These are phyloP conservation scores for Pocota personata DNA, from an alignment of 2,888 invertebrate genomes.

Conservation along the genomic window DNA sequence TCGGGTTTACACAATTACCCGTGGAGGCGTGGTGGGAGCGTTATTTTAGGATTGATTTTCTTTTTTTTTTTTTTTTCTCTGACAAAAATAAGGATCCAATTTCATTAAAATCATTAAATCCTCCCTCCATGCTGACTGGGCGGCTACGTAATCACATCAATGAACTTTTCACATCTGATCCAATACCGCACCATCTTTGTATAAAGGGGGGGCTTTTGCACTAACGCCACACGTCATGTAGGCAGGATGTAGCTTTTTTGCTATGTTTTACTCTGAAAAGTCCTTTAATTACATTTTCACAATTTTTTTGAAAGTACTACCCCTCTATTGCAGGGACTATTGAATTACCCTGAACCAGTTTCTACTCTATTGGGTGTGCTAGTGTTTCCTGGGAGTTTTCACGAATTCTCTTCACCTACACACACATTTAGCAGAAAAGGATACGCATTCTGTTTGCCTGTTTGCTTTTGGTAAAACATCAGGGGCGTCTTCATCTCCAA, in stretches of 20 bases:
- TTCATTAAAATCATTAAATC: conserved; percentile 27
- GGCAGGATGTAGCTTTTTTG: background rate
- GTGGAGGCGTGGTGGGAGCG: background rate
- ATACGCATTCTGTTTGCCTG: background rate
- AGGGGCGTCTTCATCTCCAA: background rate
- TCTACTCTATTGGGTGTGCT: background rate
- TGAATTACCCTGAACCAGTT: background rate
- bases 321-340: background rate
- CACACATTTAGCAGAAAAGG: background rate
- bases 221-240: background rate
- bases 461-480: background rate
- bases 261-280: background rate
- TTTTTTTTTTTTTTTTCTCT: background rate
- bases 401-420: background rate
- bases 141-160: conserved; percentile 7
- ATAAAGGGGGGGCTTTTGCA: background rate
- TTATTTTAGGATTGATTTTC: conserved; percentile 9
- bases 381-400: background rate
- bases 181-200: background rate
- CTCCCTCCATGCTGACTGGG: background rate
- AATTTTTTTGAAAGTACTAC: background rate
- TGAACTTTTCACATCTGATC: background rate
- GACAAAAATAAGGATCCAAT: conserved; percentile 20
- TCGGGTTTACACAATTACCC: background rate
- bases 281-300: conserved; percentile 13